These are phyloP conservation scores for Nysson spinosus DNA, from an alignment of 2,888 invertebrate species.

Conservation along the genomic window DNA sequence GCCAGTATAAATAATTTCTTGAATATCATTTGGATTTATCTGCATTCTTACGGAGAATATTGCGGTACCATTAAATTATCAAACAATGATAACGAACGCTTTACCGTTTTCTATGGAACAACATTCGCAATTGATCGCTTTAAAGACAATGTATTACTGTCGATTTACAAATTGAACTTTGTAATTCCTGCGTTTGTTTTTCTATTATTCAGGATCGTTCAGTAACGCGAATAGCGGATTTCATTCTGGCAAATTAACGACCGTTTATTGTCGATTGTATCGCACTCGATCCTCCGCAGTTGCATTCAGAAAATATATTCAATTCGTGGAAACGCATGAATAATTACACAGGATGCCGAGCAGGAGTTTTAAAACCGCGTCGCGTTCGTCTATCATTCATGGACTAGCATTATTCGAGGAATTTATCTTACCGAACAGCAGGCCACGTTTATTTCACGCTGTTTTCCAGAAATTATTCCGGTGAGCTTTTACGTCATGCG, in stretches of 20 bases:
- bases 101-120: conserved; percentile 6
- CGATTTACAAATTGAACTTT: conserved; percentile 34
- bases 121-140: neutral
- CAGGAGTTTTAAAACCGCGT: neutral
- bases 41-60: neutral
- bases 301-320: conserved; percentile 30
- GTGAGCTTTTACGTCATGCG: no score
- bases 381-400: no score
- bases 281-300: neutral
- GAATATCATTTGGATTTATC: neutral
- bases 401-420: no score
- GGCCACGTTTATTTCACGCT: no score
- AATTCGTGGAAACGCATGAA: conserved; percentile 15
- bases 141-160: conserved; percentile 34
- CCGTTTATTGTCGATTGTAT: conserved; percentile 23
- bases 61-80: conserved; percentile 7
- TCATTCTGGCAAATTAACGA: conserved; percentile 42
- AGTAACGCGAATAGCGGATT: conserved; percentile 14
- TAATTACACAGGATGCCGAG: conserved; percentile 19
- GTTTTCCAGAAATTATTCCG: no score
- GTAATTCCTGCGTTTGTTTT: conserved; percentile 43
- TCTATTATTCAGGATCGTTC: conserved; percentile 9
- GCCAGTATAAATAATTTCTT: conserved; percentile 23
- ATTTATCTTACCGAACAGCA: no score
- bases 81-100: neutral